Percentiles rank a stretch among this genome's conserved stretches.
These are phyloP conservation scores for Mobula hypostoma DNA, from an alignment of 2,113 vertebrate species.

Conservation along the genomic window DNA sequence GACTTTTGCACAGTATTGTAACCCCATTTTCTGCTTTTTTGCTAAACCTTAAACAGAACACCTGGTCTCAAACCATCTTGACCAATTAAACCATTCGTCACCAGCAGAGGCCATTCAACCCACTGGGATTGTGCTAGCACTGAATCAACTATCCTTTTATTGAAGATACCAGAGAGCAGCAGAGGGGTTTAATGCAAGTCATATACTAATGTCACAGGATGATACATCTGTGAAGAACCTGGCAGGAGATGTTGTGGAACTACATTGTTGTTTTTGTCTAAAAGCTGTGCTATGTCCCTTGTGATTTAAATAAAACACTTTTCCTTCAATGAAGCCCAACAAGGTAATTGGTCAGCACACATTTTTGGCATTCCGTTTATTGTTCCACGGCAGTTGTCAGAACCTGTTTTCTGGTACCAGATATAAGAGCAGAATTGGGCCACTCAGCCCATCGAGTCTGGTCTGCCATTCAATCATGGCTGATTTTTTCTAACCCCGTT, in stretches of 20 bases:
- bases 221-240: too few species aligned
- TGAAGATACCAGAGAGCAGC: too few species aligned
- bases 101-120: not conserved
- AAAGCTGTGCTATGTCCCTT: not conserved
- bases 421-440: too few species aligned
- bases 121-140: not conserved
- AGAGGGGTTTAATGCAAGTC: too few species aligned
- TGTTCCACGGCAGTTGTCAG: not conserved
- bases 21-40: too few species aligned
- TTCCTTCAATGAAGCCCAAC: not conserved
- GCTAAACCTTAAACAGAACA: not conserved
- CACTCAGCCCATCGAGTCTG: too few species aligned
- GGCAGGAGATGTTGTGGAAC: too few species aligned
- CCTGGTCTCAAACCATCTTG: not conserved
- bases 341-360: not conserved
- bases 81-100: not conserved
- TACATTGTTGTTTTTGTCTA: too few species aligned
- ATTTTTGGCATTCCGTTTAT: not conserved
- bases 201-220: too few species aligned
- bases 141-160: not conserved
- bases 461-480: too few species aligned
- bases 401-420: not conserved
- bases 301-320: not conserved
- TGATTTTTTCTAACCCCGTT: too few species aligned
- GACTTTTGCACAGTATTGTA: too few species aligned